These are phyloP conservation scores for Cydia pomonella DNA, from an alignment of 1,140 invertebrate species.

Conservation along the genomic window DNA sequence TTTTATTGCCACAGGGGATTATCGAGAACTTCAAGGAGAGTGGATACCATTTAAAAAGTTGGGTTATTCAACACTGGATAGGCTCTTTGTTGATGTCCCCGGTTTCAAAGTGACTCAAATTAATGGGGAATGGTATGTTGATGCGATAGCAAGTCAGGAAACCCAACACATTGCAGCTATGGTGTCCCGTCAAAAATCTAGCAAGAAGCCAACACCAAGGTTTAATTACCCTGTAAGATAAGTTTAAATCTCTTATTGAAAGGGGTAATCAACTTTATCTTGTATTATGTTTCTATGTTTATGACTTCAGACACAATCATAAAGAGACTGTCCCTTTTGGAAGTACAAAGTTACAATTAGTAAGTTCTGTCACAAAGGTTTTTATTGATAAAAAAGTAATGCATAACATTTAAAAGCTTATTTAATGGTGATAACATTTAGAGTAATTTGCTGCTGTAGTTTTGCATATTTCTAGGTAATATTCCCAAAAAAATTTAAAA, in stretches of 20 bases:
- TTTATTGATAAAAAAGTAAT: too few species aligned
- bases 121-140: constrained; percentile 78
- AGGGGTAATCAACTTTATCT: not conserved
- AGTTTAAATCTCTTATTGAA: not conserved
- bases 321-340: too few species aligned
- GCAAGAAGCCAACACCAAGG: constrained; percentile 64
- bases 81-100: constrained; percentile 80
- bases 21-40: constrained; percentile 80
- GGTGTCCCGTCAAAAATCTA: constrained; percentile 81
- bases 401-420: too few species aligned
- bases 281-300: too few species aligned
- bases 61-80: constrained; percentile 80
- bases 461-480: too few species aligned
- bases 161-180: constrained; percentile 82
- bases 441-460: too few species aligned
- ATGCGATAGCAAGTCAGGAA: constrained; percentile 79
- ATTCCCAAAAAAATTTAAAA: too few species aligned
- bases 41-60: constrained; percentile 82
- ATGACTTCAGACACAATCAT: too few species aligned
- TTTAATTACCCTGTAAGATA: constrained; percentile 70
- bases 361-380: too few species aligned
- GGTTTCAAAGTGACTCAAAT: constrained; percentile 72
- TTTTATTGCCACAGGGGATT: constrained; percentile 73
- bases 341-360: too few species aligned
- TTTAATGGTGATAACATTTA: too few species aligned